These are phyloP conservation scores for Python bivittatus DNA, from an alignment of 2,113 vertebrate genomes.

Conservation along the genomic window DNA sequence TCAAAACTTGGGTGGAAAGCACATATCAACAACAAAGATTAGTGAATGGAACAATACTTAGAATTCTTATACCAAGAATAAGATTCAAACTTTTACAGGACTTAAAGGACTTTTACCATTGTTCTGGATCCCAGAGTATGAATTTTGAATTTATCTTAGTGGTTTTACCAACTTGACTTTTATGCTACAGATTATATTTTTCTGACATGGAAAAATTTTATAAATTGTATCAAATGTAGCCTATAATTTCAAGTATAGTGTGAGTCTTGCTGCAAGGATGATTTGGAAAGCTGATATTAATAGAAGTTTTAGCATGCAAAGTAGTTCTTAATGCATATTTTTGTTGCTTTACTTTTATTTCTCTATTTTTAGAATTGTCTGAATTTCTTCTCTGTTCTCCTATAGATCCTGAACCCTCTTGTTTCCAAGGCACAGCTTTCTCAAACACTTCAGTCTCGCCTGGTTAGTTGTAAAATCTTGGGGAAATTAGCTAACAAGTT, in stretches of 20 bases:
- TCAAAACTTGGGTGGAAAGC: not conserved
- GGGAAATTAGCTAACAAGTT: slow-evolving; percentile 91
- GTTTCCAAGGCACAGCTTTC: slow-evolving; percentile 90
- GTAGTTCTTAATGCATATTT: not conserved
- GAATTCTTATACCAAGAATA: too few relatives aligned
- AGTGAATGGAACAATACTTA: not conserved
- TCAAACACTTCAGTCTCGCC: slow-evolving; percentile 86
- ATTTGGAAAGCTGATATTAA: not conserved
- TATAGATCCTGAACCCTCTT: slow-evolving; percentile 89
- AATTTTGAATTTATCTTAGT: not conserved
- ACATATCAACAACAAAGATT: not conserved
- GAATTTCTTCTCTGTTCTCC: slow-evolving; percentile 33
- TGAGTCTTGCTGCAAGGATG: not conserved
- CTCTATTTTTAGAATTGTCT: not conserved
- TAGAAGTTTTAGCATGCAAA: not conserved
- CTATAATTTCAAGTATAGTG: not conserved
- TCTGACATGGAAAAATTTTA: not conserved
- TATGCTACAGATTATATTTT: not conserved
- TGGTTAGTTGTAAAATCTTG: slow-evolving; percentile 91
- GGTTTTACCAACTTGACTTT: not conserved
- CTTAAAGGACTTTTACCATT: not conserved
- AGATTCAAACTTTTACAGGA: not conserved
- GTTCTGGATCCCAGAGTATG: not conserved
- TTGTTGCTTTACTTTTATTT: not conserved
- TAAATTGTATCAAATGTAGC: not conserved